Evolutionary conservation across 2,888 invertebrate genomes (phyloP), one percentile per base, ranked within the genome.

Genomic region (Sarcophaga rosellei): DNA sequence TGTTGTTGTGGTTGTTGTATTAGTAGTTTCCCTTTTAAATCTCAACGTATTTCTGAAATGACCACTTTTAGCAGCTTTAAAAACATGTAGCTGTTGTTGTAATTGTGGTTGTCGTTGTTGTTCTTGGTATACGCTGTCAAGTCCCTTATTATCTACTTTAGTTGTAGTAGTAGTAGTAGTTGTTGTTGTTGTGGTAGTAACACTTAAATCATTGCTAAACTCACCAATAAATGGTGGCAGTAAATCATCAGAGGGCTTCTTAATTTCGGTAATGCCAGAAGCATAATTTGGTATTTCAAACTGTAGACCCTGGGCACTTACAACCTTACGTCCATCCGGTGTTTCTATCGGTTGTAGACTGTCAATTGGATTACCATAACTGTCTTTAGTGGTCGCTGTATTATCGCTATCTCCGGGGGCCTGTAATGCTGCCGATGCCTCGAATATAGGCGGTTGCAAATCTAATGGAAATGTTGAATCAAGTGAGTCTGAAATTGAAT

Each of bases 231-330:
- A 92, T 90, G 92, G 93, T 89, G 93, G 93, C 89, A 93, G 89
- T 89, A 93, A 87, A 88, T 92, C 92, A 82, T 91, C 92, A 53
- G 90, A 87, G 4, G 92, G 93, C 89, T 92, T 90, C 85, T 91
- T 91, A 76, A 93, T 91, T 89, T 92, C 93, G 68, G 93, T 93
- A 81, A 93, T 93, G 86, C 93, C 93, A 73, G 93, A 93, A 53
- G 93, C 93, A 89, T 93, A 93, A 82, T 90, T 93, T 63, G 93
- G 93, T 89, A 93, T 93, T 91, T 92, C 92, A 84, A 93, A 93
- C 89, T 92, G 91, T 74, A 93, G 88, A 73, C 93, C 93, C 84
- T 92, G 90, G 4, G 92, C 91, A 85, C 90, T 92, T 77, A 92
- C 89, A 75, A 92, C 92, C 88, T 93, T 93, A 53, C 92, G 90